Conservation (phyloP, 2,888 invertebrate species). For the Nemotelus nigrinus region DNA sequence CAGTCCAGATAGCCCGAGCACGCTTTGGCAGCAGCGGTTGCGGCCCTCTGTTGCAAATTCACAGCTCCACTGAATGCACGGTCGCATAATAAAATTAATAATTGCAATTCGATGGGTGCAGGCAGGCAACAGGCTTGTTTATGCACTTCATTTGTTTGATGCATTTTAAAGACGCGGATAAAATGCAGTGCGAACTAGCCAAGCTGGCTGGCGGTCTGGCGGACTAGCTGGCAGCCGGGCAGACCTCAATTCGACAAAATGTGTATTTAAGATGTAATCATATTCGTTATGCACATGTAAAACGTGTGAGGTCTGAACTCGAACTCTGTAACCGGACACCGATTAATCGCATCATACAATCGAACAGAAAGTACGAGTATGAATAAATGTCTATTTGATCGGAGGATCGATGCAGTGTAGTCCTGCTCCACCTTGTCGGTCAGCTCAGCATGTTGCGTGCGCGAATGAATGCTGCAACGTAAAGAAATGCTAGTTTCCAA, state of each 20-base stretch:
- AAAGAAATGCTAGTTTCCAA: background rate
- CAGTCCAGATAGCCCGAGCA: no score
- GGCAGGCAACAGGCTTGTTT: background rate
- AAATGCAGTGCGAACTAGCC: background rate
- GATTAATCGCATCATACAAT: constrained; percentile 5
- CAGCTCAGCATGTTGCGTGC: background rate
- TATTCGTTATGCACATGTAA: constrained; percentile 24
- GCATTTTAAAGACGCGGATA: background rate
- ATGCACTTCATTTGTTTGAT: background rate
- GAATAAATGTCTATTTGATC: background rate
- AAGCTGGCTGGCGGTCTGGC: no score
- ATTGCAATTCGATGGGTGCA: constrained; percentile 3
- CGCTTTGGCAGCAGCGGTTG: no score
- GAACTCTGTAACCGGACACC: constrained; percentile 16
- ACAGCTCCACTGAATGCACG: background rate
- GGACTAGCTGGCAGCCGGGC: background rate
- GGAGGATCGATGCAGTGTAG: no score
- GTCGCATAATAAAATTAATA: constrained; percentile 10
- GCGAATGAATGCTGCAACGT: background rate
- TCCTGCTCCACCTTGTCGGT: background rate
- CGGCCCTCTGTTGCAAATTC: no score
- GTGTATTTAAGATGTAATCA: background rate
- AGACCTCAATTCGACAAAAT: constrained; percentile 31
- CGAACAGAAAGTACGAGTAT: background rate
- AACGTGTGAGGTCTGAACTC: constrained; percentile 31